These are phyloP conservation scores for Philereme transversata DNA, from an alignment of 2,888 invertebrate species.

Conservation along the genomic window DNA sequence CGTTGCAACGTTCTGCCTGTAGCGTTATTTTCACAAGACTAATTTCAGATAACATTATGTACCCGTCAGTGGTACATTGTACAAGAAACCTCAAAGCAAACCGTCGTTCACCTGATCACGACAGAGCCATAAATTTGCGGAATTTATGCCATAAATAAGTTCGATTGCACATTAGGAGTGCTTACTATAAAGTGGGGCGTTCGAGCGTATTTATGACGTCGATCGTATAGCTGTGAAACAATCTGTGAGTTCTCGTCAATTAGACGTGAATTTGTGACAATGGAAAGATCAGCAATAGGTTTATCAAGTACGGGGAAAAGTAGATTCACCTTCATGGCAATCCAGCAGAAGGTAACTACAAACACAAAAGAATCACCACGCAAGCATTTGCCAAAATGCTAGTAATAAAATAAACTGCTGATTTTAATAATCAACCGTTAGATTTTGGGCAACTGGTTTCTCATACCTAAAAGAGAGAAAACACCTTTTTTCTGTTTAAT, in stretches of 20 bases:
- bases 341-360: no score
- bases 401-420: no score
- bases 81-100: slow-evolving; percentile 31
- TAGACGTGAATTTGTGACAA: background rate
- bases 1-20: no score
- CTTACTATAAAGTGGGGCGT: slow-evolving; percentile 51
- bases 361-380: no score
- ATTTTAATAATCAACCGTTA: no score
- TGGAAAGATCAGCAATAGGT: no score
- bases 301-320: no score
- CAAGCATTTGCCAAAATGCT: no score
- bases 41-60: slow-evolving; percentile 15
- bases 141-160: slow-evolving; percentile 50
- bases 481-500: no score
- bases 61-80: slow-evolving; percentile 15
- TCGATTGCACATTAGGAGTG: slow-evolving; percentile 51
- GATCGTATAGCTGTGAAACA: slow-evolving; percentile 3
- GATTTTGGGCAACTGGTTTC: no score
- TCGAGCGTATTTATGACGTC: slow-evolving; percentile 48
- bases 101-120: slow-evolving; percentile 42
- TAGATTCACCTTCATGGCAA: no score
- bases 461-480: no score
- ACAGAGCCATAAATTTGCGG: slow-evolving; percentile 46
- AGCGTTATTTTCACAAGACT: slow-evolving; percentile 5
- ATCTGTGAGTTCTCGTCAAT: slow-evolving; percentile 6